Conservation (phyloP, 2,888 invertebrate genomes). For the Gryllus longicercus region DNA sequence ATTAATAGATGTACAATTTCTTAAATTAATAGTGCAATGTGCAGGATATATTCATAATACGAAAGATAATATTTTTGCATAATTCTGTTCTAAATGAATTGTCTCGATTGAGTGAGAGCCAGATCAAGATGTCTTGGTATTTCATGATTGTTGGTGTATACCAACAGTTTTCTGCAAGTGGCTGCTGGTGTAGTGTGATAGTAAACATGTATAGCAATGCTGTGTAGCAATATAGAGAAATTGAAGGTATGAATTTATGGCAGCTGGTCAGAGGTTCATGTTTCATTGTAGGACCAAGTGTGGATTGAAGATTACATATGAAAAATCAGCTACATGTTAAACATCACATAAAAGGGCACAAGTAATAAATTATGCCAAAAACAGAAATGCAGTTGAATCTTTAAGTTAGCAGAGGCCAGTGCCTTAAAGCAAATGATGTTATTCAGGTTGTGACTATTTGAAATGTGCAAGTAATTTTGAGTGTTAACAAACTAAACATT, state of each 20-base stretch:
- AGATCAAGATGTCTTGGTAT: neutral
- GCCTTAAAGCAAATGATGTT: neutral
- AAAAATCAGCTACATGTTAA: neutral
- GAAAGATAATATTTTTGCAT: neutral
- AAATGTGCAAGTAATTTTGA: neutral
- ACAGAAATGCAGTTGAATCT: neutral
- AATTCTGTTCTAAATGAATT: neutral
- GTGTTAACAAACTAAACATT: neutral
- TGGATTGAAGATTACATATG: neutral
- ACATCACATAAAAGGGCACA: neutral
- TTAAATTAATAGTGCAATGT: neutral
- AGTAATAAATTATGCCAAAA: neutral
- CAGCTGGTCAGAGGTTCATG: neutral
- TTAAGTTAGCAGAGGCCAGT: neutral
- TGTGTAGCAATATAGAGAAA: constrained; percentile 10
- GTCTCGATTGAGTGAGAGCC: neutral
- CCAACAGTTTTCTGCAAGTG: neutral
- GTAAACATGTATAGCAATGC: neutral
- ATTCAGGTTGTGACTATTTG: neutral
- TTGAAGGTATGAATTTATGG: neutral
- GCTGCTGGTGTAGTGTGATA: constrained; percentile 17
- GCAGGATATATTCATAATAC: neutral
- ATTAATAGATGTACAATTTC: neutral
- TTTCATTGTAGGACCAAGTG: constrained; percentile 10
- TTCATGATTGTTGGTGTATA: neutral